Conservation (phyloP, 2,797 vertebrate genomes). For the Morelia viridis region DNA sequence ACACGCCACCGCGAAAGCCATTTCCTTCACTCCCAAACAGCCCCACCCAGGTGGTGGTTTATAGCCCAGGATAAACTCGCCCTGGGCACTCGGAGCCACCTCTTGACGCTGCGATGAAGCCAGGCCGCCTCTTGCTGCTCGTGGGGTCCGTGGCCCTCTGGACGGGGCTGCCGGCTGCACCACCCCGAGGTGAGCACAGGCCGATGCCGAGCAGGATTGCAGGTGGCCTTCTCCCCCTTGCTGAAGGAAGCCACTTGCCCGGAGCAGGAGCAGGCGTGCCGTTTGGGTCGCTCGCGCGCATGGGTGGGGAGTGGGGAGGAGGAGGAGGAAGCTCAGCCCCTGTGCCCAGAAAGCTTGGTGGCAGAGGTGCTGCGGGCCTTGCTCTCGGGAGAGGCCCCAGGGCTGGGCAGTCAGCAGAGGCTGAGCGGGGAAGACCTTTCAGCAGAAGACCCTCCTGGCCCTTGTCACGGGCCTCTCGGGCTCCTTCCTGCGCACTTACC, state of each 20-base stretch:
- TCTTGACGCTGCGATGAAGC: constrained; percentile 31
- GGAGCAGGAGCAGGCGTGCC: neutral
- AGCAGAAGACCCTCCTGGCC: too few relatives aligned
- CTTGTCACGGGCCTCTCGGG: too few relatives aligned
- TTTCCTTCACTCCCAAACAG: neutral
- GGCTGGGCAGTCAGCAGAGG: neutral
- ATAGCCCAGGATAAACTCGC: neutral
- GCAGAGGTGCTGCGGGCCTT: neutral
- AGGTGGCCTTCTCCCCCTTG: neutral
- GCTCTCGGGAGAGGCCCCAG: neutral
- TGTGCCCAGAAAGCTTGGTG: neutral
- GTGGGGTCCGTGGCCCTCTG: constrained; percentile 46
- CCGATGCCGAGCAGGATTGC: neutral
- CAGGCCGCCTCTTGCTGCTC: constrained; percentile 8
- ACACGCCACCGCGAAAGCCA: too few relatives aligned
- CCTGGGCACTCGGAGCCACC: rapidly evolving
- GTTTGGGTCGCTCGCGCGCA: too few relatives aligned
- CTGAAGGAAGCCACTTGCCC: too few relatives aligned
- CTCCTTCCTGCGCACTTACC: too few relatives aligned
- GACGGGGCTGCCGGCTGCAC: constrained; percentile 49
- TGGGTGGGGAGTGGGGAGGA: neutral
- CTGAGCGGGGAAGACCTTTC: too few relatives aligned
- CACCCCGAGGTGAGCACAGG: constrained; percentile 40
- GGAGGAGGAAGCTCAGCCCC: neutral
- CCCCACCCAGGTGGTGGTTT: constrained; percentile 24